Conservation (phyloP, 2,888 invertebrate genomes). For the Agriotes lineatus region DNA sequence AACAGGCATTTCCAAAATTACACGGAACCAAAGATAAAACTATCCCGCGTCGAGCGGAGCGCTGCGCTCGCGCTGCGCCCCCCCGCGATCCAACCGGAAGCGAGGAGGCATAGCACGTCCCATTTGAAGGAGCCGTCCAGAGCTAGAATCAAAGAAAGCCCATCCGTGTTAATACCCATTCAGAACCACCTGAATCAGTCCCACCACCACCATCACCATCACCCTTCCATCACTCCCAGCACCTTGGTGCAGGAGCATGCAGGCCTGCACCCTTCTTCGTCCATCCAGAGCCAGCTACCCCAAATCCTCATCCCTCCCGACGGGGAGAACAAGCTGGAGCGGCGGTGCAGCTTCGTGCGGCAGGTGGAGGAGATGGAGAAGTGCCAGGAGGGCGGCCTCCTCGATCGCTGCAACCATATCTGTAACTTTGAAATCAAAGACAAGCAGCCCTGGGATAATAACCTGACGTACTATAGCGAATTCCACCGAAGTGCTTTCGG, state of each 20-base stretch:
- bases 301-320: slow-evolving; percentile 68
- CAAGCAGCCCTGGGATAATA: slow-evolving; percentile 59
- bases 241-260: slow-evolving; percentile 56
- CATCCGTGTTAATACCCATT: slow-evolving; percentile 68
- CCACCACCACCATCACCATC: slow-evolving; percentile 66
- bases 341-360: slow-evolving; percentile 68
- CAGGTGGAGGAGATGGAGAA: slow-evolving; percentile 67
- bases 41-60: slow-evolving; percentile 67
- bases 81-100: slow-evolving; percentile 56
- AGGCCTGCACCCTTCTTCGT: slow-evolving; percentile 51
- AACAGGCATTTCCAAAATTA: slow-evolving; percentile 72
- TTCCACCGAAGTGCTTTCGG: slow-evolving; percentile 62
- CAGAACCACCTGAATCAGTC: slow-evolving; percentile 61
- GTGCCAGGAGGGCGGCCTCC: slow-evolving; percentile 56
- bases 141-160: slow-evolving; percentile 62
- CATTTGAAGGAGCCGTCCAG: slow-evolving; percentile 54
- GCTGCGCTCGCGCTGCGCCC: slow-evolving; percentile 63
- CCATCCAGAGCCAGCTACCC: slow-evolving; percentile 68
- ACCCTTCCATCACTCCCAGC: slow-evolving; percentile 62
- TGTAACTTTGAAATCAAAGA: slow-evolving; percentile 66
- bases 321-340: slow-evolving; percentile 61
- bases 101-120: slow-evolving; percentile 63
- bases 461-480: slow-evolving; percentile 60
- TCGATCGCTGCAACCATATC: slow-evolving; percentile 64
- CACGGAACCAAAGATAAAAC: slow-evolving; percentile 68